These are phyloP conservation scores for Hippocampus comes DNA, from an alignment of 2,113 vertebrate genomes.

Conservation along the genomic window DNA sequence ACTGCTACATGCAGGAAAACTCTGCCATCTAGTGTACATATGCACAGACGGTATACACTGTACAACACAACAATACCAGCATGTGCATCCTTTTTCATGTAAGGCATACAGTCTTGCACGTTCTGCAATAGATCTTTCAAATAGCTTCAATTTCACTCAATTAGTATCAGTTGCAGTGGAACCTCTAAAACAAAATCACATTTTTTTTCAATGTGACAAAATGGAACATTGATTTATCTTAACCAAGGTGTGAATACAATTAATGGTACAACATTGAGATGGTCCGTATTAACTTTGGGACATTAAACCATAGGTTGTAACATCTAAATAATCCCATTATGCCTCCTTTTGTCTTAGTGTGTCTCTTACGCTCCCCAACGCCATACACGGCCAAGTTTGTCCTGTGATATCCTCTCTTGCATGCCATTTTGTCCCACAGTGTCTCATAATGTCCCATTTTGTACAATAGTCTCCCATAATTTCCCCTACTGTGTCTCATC, in stretches of 20 bases:
- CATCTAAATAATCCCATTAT: background rate
- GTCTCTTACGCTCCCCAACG: no score
- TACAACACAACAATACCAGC: background rate
- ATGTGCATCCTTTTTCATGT: background rate
- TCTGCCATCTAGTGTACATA: conserved; percentile 67
- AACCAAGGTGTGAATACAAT: no score
- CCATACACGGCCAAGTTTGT: background rate
- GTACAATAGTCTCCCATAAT: background rate
- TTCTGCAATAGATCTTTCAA: no score
- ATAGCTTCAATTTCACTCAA: no score
- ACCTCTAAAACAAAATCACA: no score
- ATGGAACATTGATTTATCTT: no score
- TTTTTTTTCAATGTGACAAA: no score
- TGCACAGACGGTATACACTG: background rate
- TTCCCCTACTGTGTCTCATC: no score
- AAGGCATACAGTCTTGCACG: background rate
- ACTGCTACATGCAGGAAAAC: conserved; percentile 38
- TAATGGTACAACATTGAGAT: background rate
- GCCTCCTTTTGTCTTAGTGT: no score
- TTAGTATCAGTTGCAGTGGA: no score
- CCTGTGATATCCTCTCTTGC: background rate
- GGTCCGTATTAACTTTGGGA: background rate
- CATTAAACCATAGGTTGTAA: background rate
- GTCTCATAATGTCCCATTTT: background rate
- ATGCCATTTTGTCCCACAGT: background rate